Evolutionary conservation across 92 coral and sea anemone species (phyloP).

Genomic region (Ricordea florida): DNA sequence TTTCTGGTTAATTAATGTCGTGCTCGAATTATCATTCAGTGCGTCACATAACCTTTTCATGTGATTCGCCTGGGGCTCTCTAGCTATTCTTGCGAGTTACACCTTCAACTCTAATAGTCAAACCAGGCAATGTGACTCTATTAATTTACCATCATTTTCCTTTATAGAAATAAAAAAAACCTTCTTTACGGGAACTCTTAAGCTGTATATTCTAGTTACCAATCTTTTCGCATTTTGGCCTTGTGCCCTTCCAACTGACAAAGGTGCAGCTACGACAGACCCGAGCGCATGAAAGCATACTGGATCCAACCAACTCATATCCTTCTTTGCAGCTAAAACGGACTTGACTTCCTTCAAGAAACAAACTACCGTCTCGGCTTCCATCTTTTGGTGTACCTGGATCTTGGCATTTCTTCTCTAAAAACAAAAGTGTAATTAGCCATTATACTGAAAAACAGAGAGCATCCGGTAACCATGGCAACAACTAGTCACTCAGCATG

Average conservation of each 20-base stretch:
- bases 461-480: no score
- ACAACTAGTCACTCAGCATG: not conserved
- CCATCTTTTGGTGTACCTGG: conserved; percentile 73
- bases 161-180: not conserved
- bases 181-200: not conserved
- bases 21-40: no score
- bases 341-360: conserved; percentile 62
- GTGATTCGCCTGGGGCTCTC: no score
- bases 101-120: not conserved
- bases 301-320: conserved; percentile 71
- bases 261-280: not conserved
- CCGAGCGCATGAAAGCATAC: conserved; percentile 43
- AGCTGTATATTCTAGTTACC: conserved; percentile 47
- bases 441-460: not conserved
- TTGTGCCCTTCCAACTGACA: conserved; percentile 73
- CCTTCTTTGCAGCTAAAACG: conserved; percentile 80
- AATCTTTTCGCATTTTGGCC: conserved; percentile 61
- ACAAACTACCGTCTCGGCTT: conserved; percentile 59
- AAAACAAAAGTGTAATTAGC: not conserved
- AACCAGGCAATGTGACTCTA: not conserved
- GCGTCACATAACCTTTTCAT: no score
- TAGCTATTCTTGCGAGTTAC: no score
- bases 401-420: conserved; percentile 59
- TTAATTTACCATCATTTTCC: not conserved
- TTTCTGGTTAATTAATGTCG: no score